Conservation (phyloP, 2,797 vertebrate genomes). For the Novumbra hubbsi region DNA sequence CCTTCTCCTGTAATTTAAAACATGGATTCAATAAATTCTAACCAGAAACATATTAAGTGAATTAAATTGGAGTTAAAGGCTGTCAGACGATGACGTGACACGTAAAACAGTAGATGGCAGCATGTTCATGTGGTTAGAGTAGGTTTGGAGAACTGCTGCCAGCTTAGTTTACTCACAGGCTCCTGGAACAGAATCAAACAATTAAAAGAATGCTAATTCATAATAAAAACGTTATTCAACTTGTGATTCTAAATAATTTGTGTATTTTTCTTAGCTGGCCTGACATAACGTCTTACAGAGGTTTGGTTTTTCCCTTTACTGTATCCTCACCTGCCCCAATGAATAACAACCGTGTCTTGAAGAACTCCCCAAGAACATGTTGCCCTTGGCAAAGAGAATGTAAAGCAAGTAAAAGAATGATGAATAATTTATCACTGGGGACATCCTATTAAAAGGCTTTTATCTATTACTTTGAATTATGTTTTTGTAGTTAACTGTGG, state of each 20-base stretch:
- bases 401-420: neutral
- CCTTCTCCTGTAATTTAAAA: conserved; percentile 34
- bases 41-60: conserved; percentile 39
- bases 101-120: conserved; percentile 55
- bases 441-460: neutral
- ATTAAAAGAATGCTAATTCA: neutral
- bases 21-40: conserved; percentile 22
- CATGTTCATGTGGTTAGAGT: conserved; percentile 31
- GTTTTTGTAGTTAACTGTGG: neutral
- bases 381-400: conserved; percentile 6
- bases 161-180: neutral
- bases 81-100: neutral
- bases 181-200: neutral
- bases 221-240: too few species aligned
- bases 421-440: neutral
- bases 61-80: conserved; percentile 15
- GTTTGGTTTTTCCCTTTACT: conserved; percentile 35
- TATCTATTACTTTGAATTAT: neutral
- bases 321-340: conserved; percentile 37
- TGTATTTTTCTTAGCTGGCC: neutral
- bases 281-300: neutral
- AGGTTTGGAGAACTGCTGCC: neutral
- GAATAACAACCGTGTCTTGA: conserved; percentile 26
- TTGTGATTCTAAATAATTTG: too few species aligned
- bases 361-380: conserved; percentile 16